A percentile compares a stretch with the other conserved stretches of the same genome.
phyloP scores from a whole-genome alignment of 2,113 vertebrate species.

The Pongo pygmaeus region DNA sequence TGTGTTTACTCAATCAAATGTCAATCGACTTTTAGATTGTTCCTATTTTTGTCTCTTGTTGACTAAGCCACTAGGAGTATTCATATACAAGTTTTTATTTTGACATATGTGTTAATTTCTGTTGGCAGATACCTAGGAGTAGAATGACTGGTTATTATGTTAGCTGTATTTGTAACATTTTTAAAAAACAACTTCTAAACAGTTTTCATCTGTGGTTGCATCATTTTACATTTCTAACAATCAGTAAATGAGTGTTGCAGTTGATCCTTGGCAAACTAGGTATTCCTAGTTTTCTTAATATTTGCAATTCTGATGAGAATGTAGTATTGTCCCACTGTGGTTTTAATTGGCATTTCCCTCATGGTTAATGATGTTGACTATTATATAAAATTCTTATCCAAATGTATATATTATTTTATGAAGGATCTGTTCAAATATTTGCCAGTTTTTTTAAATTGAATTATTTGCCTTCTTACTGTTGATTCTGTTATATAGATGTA shows the following conservation, averaged over 20 bases:
- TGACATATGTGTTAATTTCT: not conserved
- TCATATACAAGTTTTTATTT: not conserved
- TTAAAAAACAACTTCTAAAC: not conserved
- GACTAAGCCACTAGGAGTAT: not conserved
- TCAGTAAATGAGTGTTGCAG: not conserved
- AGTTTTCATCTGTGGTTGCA: not conserved
- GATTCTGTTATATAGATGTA: too few species aligned
- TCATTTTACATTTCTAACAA: not conserved
- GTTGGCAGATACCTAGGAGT: not conserved
- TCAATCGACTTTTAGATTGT: not conserved
- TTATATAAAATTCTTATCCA: too few species aligned
- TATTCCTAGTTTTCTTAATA: not conserved
- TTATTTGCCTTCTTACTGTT: too few species aligned
- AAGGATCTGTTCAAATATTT: too few species aligned
- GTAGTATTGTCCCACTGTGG: not conserved
- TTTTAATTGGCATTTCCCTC: too few species aligned
- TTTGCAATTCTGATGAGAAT: not conserved
- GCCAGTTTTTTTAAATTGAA: too few species aligned
- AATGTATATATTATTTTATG: too few species aligned
- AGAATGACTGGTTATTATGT: not conserved
- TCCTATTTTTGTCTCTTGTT: not conserved
- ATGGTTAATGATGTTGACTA: too few species aligned
- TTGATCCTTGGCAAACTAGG: not conserved
- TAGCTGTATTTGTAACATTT: not conserved
- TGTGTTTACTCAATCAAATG: not conserved